These are phyloP conservation scores for Cyphomyrus plagiostoma DNA, from an alignment of 2,113 vertebrate genomes.

Conservation along the genomic window DNA sequence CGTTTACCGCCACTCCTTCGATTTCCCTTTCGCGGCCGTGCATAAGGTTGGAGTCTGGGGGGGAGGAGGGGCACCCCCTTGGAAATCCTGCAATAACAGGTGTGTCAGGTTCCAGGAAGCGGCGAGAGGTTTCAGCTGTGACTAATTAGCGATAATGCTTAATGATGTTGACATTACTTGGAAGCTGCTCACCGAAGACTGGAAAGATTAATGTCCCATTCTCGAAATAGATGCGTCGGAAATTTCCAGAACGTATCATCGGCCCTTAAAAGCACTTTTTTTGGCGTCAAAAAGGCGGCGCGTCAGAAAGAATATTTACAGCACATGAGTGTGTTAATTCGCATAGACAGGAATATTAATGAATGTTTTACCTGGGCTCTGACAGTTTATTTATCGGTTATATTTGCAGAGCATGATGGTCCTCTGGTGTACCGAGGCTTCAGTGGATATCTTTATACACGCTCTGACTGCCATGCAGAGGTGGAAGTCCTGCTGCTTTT, in stretches of 20 bases:
- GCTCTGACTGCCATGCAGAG: not conserved
- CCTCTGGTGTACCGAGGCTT: not conserved
- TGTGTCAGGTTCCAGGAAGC: not conserved
- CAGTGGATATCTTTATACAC: not conserved
- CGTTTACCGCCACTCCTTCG: not conserved
- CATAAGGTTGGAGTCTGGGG: not conserved
- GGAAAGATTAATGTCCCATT: constrained; percentile 9
- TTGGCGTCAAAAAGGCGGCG: not conserved
- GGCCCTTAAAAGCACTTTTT: constrained; percentile 1
- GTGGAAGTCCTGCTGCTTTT: not conserved
- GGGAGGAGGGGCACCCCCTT: not conserved
- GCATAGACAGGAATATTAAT: not conserved
- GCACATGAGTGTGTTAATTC: not conserved
- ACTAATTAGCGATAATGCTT: constrained; percentile 15
- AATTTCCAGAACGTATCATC: not conserved
- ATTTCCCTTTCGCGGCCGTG: not conserved
- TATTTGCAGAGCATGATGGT: not conserved
- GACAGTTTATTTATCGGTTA: not conserved
- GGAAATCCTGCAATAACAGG: not conserved
- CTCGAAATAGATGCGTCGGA: not conserved
- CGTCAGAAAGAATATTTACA: not conserved
- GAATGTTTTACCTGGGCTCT: not conserved
- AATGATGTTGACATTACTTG: constrained; percentile 18
- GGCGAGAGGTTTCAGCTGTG: not conserved
- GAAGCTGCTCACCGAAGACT: constrained; percentile 8